Conservation (phyloP, 1,140 invertebrate genomes). For the Lepidurus apus region DNA sequence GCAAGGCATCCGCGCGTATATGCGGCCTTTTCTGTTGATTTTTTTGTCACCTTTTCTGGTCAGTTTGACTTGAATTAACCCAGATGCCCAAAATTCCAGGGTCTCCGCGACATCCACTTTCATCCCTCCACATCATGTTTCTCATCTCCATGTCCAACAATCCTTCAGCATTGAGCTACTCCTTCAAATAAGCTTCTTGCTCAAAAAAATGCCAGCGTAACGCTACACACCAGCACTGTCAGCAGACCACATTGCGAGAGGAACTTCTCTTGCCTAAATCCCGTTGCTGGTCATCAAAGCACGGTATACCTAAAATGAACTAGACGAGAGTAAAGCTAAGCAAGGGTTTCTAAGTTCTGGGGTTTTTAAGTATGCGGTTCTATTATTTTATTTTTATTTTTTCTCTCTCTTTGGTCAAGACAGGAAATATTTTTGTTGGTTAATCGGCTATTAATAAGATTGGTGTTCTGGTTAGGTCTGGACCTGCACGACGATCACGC, state of each 20-base stretch:
- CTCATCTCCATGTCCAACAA: not conserved
- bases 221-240: not conserved
- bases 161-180: slow-evolving; percentile 12
- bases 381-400: not conserved
- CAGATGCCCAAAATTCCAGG: not conserved
- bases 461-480: not conserved
- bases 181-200: slow-evolving; percentile 15
- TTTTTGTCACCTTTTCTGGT: not conserved
- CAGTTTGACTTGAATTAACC: not conserved
- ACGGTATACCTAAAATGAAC: not conserved
- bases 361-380: not conserved
- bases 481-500: not conserved
- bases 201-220: not conserved
- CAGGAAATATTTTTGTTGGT: not conserved
- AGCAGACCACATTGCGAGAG: slow-evolving; percentile 1
- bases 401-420: not conserved
- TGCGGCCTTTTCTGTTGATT: not conserved
- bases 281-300: slow-evolving; percentile 1
- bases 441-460: not conserved
- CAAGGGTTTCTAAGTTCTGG: not conserved
- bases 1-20: not conserved
- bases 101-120: slow-evolving; percentile 1
- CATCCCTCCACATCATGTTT: slow-evolving; percentile 15
- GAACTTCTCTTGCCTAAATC: not conserved
- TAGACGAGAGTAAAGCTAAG: not conserved